Percentiles rank a stretch among this genome's conserved stretches.
phyloP scores from a whole-genome alignment of 2,888 invertebrate species.

The Hyposoter didymator region DNA sequence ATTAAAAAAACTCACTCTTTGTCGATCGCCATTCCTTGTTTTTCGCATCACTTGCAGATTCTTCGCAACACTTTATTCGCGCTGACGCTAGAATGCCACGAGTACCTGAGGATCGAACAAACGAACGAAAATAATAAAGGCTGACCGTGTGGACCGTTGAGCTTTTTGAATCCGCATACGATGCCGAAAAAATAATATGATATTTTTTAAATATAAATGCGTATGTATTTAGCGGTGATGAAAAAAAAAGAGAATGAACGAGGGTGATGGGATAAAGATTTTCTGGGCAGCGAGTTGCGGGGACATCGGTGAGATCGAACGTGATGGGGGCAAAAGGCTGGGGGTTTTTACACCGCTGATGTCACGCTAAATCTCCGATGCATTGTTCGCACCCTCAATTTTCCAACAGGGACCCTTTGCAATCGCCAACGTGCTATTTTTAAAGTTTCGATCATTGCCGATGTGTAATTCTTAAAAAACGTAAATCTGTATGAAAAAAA shows the following conservation, averaged over 20 bases:
- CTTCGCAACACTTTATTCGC: neutral
- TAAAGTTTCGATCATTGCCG: conserved; percentile 20
- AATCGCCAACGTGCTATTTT: conserved; percentile 40
- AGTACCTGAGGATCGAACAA: neutral
- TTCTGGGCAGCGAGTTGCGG: conserved; percentile 47
- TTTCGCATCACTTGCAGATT: neutral
- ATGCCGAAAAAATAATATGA: conserved; percentile 5
- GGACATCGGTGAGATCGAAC: conserved; percentile 52
- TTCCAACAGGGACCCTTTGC: conserved; percentile 74
- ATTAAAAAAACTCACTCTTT: neutral
- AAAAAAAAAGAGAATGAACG: conserved; percentile 59
- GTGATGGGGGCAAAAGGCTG: conserved; percentile 68
- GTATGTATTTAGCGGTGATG: conserved; percentile 31
- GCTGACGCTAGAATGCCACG: neutral
- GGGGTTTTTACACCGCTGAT: conserved; percentile 77
- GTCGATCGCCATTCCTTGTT: neutral
- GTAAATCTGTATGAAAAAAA: neutral
- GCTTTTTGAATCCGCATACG: neutral
- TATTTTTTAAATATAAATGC: conserved; percentile 32
- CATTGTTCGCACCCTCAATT: conserved; percentile 75
- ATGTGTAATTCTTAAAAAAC: conserved; percentile 31
- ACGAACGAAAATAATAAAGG: neutral
- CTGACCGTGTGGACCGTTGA: neutral
- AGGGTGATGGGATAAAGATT: conserved; percentile 48
- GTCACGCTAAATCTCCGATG: conserved; percentile 81